Conservation (phyloP, 2,797 vertebrate genomes). For the Ptychobarbus kaznakovi region DNA sequence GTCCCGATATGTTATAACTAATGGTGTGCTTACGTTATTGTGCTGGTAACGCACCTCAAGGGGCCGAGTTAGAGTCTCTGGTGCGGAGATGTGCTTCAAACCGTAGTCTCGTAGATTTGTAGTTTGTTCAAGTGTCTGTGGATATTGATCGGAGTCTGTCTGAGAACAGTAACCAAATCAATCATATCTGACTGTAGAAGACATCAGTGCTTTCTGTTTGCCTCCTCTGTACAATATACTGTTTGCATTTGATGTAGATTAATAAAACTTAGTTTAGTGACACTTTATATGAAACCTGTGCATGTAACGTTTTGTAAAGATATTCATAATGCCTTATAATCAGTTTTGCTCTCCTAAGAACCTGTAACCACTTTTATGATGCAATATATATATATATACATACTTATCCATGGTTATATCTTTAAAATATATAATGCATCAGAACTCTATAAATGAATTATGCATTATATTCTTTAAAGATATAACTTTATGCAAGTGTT, state of each 20-base stretch:
- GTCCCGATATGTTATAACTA: neutral
- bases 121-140: conserved; percentile 4
- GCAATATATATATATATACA: neutral
- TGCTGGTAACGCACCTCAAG: neutral
- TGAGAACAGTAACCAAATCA: neutral
- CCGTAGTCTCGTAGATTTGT: neutral
- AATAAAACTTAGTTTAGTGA: neutral
- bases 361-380: neutral
- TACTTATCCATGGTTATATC: neutral
- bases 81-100: neutral
- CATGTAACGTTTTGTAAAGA: neutral
- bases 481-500: neutral
- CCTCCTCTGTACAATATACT: neutral
- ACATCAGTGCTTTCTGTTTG: neutral
- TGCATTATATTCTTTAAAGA: conserved; percentile 6
- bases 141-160: neutral
- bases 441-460: neutral
- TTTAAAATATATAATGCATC: neutral
- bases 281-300: neutral
- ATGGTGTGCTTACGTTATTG: neutral
- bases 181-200: neutral
- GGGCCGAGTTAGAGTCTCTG: neutral
- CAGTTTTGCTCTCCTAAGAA: neutral
- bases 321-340: neutral
- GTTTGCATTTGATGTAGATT: neutral